phyloP scores from a whole-genome alignment of 2,113 vertebrate genomes.

The Oncorhynchus keta region DNA sequence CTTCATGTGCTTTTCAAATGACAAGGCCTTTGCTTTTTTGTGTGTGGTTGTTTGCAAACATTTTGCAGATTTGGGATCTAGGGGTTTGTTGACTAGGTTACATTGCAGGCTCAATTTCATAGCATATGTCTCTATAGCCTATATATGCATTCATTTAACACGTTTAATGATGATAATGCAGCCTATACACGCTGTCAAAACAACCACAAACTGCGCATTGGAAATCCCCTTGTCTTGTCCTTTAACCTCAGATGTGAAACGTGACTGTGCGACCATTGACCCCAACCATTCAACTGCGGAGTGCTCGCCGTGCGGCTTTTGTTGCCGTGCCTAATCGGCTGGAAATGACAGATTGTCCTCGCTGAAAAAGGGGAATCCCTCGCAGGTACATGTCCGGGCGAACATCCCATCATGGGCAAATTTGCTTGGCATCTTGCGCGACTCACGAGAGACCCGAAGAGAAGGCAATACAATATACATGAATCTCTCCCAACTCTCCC shows the following conservation, averaged over 20 bases:
- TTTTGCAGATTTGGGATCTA: no score
- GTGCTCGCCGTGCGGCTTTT: not conserved
- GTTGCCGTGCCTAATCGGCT: conserved; percentile 17
- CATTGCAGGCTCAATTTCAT: no score
- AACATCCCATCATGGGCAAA: conserved; percentile 10
- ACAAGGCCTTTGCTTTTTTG: no score
- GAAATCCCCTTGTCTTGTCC: conserved; percentile 5
- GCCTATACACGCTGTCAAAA: not conserved
- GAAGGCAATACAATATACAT: no score
- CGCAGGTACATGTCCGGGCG: conserved; percentile 57
- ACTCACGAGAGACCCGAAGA: no score
- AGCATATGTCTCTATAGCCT: no score
- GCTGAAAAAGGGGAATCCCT: conserved; percentile 42
- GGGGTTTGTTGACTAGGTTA: no score
- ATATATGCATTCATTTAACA: no score
- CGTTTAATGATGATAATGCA: not conserved
- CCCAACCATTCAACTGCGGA: not conserved
- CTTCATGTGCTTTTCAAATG: no score
- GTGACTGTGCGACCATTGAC: conserved; percentile 25
- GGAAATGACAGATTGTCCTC: conserved; percentile 32
- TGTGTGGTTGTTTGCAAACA: no score
- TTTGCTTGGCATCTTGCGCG: not conserved
- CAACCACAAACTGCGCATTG: not conserved
- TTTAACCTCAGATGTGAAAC: conserved; percentile 1
- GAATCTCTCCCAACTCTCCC: no score